Percentiles rank a stretch among this genome's conserved stretches.
These are phyloP conservation scores for Nephrotoma guestfalica DNA, from an alignment of 2,888 invertebrate species.

Conservation along the genomic window DNA sequence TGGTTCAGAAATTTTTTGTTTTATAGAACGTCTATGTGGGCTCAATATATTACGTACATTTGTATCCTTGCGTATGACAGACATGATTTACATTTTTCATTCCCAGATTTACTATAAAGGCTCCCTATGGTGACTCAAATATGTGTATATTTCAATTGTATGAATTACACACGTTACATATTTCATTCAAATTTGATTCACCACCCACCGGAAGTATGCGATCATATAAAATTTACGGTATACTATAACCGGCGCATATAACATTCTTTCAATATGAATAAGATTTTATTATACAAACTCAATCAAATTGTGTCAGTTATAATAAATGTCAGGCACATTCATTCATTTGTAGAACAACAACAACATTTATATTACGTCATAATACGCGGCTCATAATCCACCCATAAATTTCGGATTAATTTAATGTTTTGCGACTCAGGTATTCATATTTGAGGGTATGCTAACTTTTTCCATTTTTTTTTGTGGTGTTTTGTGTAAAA, in stretches of 20 bases:
- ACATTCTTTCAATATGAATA: not conserved
- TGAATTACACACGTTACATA: not conserved
- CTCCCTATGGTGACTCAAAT: not conserved
- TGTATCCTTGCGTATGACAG: not conserved
- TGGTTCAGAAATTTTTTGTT: not conserved
- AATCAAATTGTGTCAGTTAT: not conserved
- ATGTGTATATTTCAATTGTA: not conserved
- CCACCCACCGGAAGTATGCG: not conserved
- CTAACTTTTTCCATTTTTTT: not conserved
- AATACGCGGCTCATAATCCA: not conserved
- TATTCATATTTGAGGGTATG: not conserved
- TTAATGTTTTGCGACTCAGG: not conserved
- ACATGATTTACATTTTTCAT: not conserved
- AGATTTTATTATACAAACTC: not conserved
- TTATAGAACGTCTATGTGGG: not conserved
- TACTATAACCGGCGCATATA: not conserved
- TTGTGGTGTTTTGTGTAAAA: not conserved
- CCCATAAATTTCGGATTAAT: not conserved
- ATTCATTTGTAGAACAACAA: not conserved
- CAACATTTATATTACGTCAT: not conserved
- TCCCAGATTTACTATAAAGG: not conserved
- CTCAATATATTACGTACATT: not conserved
- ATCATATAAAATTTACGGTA: not conserved
- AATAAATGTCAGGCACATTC: not conserved
- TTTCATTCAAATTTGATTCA: not conserved